Evolutionary conservation across 2,797 vertebrate genomes (phyloP), one percentile per base, ranked within the genome.

Genomic region (Hippoglossus hippoglossus): DNA sequence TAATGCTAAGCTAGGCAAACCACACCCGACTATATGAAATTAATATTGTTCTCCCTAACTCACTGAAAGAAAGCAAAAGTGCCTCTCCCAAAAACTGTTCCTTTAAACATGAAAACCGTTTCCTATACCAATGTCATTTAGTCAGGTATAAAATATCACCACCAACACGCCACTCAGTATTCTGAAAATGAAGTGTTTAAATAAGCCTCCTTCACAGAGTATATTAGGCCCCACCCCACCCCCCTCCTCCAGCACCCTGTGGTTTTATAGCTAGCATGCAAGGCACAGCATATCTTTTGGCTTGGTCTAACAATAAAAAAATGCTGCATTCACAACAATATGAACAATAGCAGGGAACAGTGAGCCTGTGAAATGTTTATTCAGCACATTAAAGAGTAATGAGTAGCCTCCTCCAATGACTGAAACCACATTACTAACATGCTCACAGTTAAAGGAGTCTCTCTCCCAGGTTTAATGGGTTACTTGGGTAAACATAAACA

Each of bases 341-440:
- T 76, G 90, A 94, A 94, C 91, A 93, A 93, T 92, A 91, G 91
- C 67, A 19, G 75, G 81, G 79, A 90, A 86, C 80, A 61, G 81
- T 81, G 87, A 89, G 61, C 59, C 70, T 36, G 61, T 62, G 83
- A 92, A 94, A 89, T 94, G 93, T 94, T 93, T 93, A 93, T 90
- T 94, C 94, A 94, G 94, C 93, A 94, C 85, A 92, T 94, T 93
- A 93, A 92, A 92, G 91, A 90, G 90, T 91, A 91, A 93, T 94
- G 93, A 93, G 90, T 86, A 83, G 81, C 86, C 81, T 88, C 88
- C 79, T 89, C 85, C 83, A 69, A 86, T 92, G 92, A 93, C 91
- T 90, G 89, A 92, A 86, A 81, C 77, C 87, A 88, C 88, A 88
- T 90, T 90, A 87, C 90, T 69, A 90, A 87, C 91, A 88, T 78